These are phyloP conservation scores for Microcaecilia unicolor DNA, from an alignment of 2,797 vertebrate species.

Conservation along the genomic window DNA sequence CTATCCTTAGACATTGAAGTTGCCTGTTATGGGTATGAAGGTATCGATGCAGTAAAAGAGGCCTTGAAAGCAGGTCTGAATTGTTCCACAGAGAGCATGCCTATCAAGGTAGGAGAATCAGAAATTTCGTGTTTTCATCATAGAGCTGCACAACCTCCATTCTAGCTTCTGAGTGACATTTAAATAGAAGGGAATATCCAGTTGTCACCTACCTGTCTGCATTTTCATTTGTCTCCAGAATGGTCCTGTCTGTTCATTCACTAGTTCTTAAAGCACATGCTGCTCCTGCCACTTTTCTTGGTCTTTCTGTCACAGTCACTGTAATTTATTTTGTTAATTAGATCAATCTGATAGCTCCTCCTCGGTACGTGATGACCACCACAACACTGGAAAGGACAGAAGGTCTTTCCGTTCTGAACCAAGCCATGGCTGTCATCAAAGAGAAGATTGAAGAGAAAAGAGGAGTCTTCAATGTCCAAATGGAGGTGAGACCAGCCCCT, in stretches of 20 bases:
- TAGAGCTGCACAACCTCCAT: no score
- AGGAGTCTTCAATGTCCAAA: slow-evolving; percentile 95
- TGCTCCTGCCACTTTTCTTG: no score
- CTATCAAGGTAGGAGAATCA: slow-evolving; percentile 86
- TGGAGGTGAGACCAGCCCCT: no score
- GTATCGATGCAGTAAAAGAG: slow-evolving; percentile 95
- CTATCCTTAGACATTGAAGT: slow-evolving; percentile 85
- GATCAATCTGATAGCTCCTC: slow-evolving; percentile 97
- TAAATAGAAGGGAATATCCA: no score
- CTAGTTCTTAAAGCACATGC: no score
- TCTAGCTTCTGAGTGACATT: no score
- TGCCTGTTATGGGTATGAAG: slow-evolving; percentile 96
- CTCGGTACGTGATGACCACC: slow-evolving; percentile 96
- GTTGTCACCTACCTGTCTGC: no score
- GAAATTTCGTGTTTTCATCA: no score
- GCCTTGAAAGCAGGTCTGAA: slow-evolving; percentile 84
- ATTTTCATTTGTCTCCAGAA: no score
- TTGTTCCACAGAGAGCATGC: slow-evolving; percentile 95
- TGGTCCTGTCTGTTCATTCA: no score
- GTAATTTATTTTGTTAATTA: slow-evolving; percentile 29
- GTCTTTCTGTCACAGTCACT: no score
- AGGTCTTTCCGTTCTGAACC: slow-evolving; percentile 91
- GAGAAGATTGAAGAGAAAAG: slow-evolving; percentile 97
- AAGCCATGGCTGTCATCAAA: slow-evolving; percentile 97
- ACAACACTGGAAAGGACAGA: slow-evolving; percentile 96